Conservation (phyloP, 2,888 invertebrate species). For the Schizaphis graminum region DNA sequence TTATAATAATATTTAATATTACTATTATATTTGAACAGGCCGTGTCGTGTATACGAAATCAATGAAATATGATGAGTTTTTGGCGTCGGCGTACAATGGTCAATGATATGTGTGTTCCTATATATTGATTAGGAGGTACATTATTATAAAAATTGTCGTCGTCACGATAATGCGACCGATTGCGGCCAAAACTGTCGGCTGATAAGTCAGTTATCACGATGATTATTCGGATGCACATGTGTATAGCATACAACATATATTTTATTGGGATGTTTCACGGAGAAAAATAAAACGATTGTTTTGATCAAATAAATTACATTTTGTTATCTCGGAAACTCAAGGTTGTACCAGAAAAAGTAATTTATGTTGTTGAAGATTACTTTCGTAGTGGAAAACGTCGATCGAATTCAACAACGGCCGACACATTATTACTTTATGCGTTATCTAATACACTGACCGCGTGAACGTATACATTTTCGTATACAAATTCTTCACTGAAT, state of each 20-base stretch:
- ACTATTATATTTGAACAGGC: background rate
- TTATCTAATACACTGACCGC: background rate
- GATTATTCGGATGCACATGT: background rate
- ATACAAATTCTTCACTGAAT: background rate
- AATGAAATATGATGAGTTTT: conserved; percentile 1
- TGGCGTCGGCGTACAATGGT: background rate
- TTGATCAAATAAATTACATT: conserved; percentile 42
- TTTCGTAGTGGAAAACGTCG: conserved; percentile 13
- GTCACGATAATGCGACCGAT: background rate
- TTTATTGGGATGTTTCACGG: conserved; percentile 11
- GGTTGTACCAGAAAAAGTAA: background rate
- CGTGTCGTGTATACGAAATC: background rate
- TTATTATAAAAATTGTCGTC: background rate
- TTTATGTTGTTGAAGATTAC: background rate
- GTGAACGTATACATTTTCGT: background rate
- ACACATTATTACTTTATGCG: background rate
- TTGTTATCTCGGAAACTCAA: background rate
- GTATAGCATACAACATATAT: background rate
- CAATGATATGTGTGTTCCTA: background rate
- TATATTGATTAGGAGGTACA: background rate
- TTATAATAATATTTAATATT: background rate
- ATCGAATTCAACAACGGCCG: background rate
- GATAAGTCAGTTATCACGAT: conserved; percentile 14
- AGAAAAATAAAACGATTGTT: conserved; percentile 33
- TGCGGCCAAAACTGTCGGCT: background rate